phyloP scores from a whole-genome alignment of 2,888 invertebrate species.

The Scaptomyza flava region DNA sequence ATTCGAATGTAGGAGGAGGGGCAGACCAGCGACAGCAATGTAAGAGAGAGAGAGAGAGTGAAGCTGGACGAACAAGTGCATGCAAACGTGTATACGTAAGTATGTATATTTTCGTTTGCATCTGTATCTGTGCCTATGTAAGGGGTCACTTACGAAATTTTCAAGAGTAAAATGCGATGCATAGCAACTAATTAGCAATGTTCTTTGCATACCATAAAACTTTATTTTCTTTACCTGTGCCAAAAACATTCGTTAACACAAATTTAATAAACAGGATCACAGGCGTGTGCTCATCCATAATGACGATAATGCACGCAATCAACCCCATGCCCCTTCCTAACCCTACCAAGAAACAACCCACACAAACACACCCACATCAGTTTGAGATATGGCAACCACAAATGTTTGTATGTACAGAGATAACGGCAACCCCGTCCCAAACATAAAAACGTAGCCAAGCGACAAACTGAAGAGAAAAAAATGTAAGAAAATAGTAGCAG shows the following conservation, averaged over 20 bases:
- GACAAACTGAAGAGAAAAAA: constrained; percentile 53
- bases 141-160: constrained; percentile 54
- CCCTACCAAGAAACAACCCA: constrained; percentile 10
- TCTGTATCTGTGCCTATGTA: constrained; percentile 1
- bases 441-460: constrained; percentile 69
- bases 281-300: constrained; percentile 61
- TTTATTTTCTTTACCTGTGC: not conserved
- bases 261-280: constrained; percentile 45
- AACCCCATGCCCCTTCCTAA: not conserved
- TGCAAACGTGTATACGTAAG: constrained; percentile 25
- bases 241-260: constrained; percentile 69
- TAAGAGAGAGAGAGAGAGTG: constrained; percentile 44
- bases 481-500: constrained; percentile 35
- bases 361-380: constrained; percentile 21
- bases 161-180: constrained; percentile 50
- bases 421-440: constrained; percentile 67
- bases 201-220: constrained; percentile 7
- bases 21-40: constrained; percentile 14
- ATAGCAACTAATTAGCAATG: constrained; percentile 48
- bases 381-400: constrained; percentile 53
- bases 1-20: constrained; percentile 27
- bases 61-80: constrained; percentile 65
- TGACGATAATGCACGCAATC: constrained; percentile 43
- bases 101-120: constrained; percentile 1
- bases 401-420: constrained; percentile 55